Evolutionary conservation across 1,140 invertebrate species (phyloP), one percentile per base, ranked within the genome.

Genomic region (Chionoecetes opilio): DNA sequence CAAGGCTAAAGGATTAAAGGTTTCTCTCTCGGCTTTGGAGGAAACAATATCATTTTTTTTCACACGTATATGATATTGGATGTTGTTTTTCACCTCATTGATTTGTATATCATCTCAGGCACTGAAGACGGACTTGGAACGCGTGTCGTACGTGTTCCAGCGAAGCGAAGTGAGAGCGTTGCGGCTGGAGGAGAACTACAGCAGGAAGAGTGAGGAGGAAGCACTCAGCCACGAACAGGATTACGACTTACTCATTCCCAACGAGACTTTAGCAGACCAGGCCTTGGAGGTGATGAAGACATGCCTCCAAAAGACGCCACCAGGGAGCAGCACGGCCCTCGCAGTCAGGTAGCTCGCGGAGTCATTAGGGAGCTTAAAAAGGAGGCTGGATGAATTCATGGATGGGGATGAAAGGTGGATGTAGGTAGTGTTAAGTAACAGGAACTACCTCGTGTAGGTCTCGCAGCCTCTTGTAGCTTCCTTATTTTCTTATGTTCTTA

Each of bases 201-300:
- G 90, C 85, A 34, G n/a, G 3, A 96, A 96, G 93, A 93, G 91
- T 95, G 91, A 82, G 21, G 84, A 94, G 37, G 95, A 96, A 26
- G 93, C 95, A 5, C 32, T 26, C 37, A 94, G 84, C 29, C 94
- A 93, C 31, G 95, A 96, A 38, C 82, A 93, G 35, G 86, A 94
- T 26, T 96, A 96, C 86, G 95, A 96, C 85, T 82, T 87, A 29
- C 90, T 96, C 11, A 91, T 96, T 2, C 26, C 94, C 29, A 94
- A 96, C 53, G 95, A 96, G 85, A 75, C 75, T 8, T 93, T 91
- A 11, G 95, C 95, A 11, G 90, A 32, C 82, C 93, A 91, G 85
- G 95, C 95, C 34, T 84, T 96, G 34, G 93, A 96, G 46, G 93
- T 94, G 14, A 95, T 96, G 21, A 91, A 95, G 85, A 92, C 93